Base-by-base conservation (phyloP, 2,113 vertebrate genomes). In the Dipodomys ordii region DNA sequence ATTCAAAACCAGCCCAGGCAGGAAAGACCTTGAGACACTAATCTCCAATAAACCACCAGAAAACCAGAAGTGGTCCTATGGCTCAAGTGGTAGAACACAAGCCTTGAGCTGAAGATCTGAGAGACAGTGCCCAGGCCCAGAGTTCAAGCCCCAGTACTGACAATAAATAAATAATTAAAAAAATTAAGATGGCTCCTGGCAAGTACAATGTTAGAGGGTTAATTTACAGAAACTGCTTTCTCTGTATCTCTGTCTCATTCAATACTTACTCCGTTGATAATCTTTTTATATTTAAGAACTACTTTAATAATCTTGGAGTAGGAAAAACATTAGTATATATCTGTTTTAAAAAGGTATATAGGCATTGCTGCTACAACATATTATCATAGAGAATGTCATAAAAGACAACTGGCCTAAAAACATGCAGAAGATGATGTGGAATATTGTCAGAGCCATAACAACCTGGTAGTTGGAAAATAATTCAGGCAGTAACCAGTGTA, bases 401-500 rank as follows among this genome's bases (percentile, higher is more conserved):
- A 82, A 94, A 94, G 35, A 94, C 53, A 20, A 64, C 90, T 97
- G 96, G 68, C 49, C 28, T 79, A 72, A 90, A 97, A 96, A 64
- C 86, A 94, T 39, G 27, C 15, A 90, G 67, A 68, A 97, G 84
- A 84, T 39, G 32, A 11, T 91, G 82, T 82, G 92, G 65, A 53
- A 92, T 44, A n/a, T 92, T 79, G 90, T 94, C 84, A 94, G 77
- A 83, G 46, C 46, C 1, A 10, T 80, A 90, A 81, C 64, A 95
- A 95, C 93, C 97, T 94, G 95, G 79, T 92, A 96, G 2, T 32
- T 93, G 77, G 84, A 91, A 97, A 97, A 92, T 84, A 94, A 96
- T 91, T 96, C 91, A 95, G 77, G 90, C 96, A 96, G 94, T 90
- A 93, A 87, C 89, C 91, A 90, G 85, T 77, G 92, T 84, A 86